Conservation (phyloP, 2,888 invertebrate species). For the Pachymerium ferrugineum region DNA sequence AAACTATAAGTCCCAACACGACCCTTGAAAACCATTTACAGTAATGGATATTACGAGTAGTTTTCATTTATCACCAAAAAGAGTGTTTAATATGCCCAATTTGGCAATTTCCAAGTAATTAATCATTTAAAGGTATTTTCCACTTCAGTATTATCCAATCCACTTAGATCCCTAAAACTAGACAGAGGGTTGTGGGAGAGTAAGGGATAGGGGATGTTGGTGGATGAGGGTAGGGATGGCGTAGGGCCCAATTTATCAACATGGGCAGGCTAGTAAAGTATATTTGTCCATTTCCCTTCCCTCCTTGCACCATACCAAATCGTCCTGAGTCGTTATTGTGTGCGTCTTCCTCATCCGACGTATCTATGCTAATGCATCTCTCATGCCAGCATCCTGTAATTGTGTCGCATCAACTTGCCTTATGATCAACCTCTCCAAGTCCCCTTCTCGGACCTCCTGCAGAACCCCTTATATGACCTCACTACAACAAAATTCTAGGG, state of each 20-base stretch:
- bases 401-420: constrained; percentile 20
- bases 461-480: neutral
- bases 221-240: neutral
- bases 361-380: constrained; percentile 19
- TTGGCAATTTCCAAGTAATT: constrained; percentile 10
- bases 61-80: neutral
- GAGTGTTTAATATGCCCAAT: neutral
- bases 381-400: constrained; percentile 27
- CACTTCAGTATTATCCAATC: constrained; percentile 16
- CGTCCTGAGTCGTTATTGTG: constrained; percentile 23
- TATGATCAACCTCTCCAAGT: no score
- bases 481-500: neutral
- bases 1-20: constrained; percentile 11
- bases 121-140: constrained; percentile 27
- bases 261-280: constrained; percentile 6
- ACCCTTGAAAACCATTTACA: no score
- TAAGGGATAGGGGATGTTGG: neutral
- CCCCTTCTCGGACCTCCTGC: constrained; percentile 22
- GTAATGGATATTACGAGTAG: no score
- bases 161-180: neutral
- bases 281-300: constrained; percentile 26
- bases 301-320: neutral
- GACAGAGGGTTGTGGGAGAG: neutral
- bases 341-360: constrained; percentile 23
- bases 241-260: constrained; percentile 19